Conservation (phyloP, 2,797 vertebrate species). For the Eulemur rubriventer region DNA sequence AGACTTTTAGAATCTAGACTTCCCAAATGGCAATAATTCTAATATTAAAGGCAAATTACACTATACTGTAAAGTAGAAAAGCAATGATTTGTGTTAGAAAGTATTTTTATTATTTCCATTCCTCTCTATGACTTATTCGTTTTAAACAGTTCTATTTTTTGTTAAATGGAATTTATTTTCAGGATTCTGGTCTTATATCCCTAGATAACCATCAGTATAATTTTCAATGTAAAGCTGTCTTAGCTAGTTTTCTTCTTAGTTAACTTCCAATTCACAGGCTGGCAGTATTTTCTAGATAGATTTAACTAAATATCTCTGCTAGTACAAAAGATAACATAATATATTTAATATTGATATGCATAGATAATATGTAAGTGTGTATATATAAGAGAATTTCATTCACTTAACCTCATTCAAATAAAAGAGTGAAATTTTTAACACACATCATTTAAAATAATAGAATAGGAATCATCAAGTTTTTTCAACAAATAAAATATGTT, state of each 20-base stretch:
- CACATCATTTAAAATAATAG: not conserved
- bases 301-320: not conserved
- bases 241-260: not conserved
- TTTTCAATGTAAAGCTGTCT: not conserved
- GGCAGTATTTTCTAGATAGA: not conserved
- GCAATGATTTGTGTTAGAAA: not conserved
- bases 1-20: constrained; percentile 23
- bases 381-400: not conserved
- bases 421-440: not conserved
- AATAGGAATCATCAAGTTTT: not conserved
- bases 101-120: not conserved
- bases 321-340: not conserved
- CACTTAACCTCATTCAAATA: not conserved
- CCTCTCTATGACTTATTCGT: not conserved
- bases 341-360: not conserved
- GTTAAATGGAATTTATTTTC: not conserved
- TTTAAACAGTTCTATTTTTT: not conserved
- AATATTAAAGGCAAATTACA: constrained; percentile 31
- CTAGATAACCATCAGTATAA: not conserved
- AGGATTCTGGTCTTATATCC: not conserved
- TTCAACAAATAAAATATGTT: not conserved
- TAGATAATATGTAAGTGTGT: not conserved
- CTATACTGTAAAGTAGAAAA: not conserved
- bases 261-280: not conserved
- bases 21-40: constrained; percentile 63